Evolutionary conservation across 2,888 invertebrate species (phyloP).

Genomic region (Phengaris arion): DNA sequence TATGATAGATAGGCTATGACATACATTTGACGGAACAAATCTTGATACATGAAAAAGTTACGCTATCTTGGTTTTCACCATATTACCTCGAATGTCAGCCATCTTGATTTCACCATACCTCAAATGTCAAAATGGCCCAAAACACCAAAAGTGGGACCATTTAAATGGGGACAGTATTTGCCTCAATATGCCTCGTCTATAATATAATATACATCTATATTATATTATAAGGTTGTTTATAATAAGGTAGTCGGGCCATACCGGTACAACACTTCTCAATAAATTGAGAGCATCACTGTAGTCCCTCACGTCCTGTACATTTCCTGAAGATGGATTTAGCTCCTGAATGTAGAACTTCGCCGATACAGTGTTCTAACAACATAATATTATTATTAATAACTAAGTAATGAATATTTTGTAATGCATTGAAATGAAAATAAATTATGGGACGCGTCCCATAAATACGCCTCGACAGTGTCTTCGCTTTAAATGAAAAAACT

Average conservation of each 20-base stretch:
- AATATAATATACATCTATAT: no score
- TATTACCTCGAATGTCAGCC: no score
- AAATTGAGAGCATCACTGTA: neutral
- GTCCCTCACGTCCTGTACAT: neutral
- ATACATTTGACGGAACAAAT: no score
- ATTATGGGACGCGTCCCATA: neutral
- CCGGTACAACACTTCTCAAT: neutral
- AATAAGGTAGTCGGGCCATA: neutral
- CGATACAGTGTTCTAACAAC: neutral
- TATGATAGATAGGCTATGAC: no score
- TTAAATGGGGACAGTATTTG: no score
- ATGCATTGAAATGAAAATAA: neutral
- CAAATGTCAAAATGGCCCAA: no score
- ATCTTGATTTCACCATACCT: no score
- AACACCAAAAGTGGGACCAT: no score
- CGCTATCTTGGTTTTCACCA: no score
- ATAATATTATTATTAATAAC: neutral
- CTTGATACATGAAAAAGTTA: no score
- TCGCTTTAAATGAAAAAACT: neutral
- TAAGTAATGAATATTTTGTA: neutral
- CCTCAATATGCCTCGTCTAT: no score
- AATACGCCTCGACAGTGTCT: neutral
- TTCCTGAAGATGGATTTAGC: neutral
- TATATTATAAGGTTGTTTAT: no score
- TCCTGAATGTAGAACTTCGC: neutral